Evolutionary conservation across 30 jellyfish, hydroid and myxozoan species (phyloP).

Genomic region (Aurelia sp.): DNA sequence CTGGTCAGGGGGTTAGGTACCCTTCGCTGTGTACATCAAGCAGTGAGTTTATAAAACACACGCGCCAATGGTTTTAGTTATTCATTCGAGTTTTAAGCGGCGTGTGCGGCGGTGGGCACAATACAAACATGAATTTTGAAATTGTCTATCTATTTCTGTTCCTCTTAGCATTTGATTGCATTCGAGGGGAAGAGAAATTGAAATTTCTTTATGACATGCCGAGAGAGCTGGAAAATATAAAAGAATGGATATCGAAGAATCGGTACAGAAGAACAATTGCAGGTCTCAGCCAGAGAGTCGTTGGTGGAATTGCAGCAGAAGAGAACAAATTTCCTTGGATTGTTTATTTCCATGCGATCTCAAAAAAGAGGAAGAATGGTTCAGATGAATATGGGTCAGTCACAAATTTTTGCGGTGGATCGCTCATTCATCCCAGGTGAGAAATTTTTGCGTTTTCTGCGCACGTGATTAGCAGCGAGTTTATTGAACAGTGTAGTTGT

Average conservation of each 20-base stretch:
- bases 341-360: conserved; percentile 84
- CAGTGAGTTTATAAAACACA: conserved; percentile 40
- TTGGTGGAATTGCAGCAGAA: conserved; percentile 80
- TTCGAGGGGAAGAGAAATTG: conserved; percentile 14
- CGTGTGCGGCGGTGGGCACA: too few relatives aligned
- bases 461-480: too few relatives aligned
- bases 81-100: neutral
- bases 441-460: conserved; percentile 5
- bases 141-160: conserved; percentile 3
- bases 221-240: neutral
- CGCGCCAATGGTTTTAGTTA: conserved; percentile 36
- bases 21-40: conserved; percentile 8
- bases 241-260: conserved; percentile 27
- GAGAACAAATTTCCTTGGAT: conserved; percentile 85
- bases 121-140: conserved; percentile 8
- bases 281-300: conserved; percentile 70
- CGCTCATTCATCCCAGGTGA: conserved; percentile 81
- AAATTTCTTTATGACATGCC: conserved; percentile 24
- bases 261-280: conserved; percentile 31
- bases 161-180: conserved; percentile 22
- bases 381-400: conserved; percentile 70
- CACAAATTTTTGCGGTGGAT: conserved; percentile 89
- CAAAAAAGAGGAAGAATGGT: conserved; percentile 73
- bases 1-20: conserved; percentile 49
- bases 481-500: too few relatives aligned